Evolutionary conservation across 2,113 vertebrate species (phyloP).

Genomic region (Grammomys surdaster): DNA sequence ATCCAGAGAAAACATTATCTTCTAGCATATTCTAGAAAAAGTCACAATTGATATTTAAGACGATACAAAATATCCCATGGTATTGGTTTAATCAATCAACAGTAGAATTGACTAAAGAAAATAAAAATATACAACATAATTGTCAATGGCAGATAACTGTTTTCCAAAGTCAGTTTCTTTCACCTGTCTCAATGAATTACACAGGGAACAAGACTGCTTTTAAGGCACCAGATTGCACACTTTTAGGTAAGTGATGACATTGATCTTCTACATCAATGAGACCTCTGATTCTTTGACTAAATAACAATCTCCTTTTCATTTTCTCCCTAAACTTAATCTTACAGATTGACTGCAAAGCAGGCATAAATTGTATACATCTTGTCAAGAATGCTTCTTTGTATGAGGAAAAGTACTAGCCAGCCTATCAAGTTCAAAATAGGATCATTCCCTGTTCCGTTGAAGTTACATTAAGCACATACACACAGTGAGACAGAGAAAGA

Average conservation of each 20-base stretch:
- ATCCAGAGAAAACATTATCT: neutral
- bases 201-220: neutral
- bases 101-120: slow-evolving; percentile 39
- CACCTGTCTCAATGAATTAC: neutral
- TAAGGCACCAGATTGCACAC: neutral
- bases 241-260: slow-evolving; percentile 50
- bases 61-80: neutral
- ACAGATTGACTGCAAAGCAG: slow-evolving; percentile 47
- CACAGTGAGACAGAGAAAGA: neutral
- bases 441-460: slow-evolving; percentile 45
- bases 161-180: slow-evolving; percentile 39
- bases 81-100: neutral
- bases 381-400: slow-evolving; percentile 49
- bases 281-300: slow-evolving; percentile 53
- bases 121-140: slow-evolving; percentile 57
- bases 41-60: neutral
- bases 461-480: neutral
- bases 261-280: slow-evolving; percentile 47
- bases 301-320: slow-evolving; percentile 41
- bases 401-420: neutral
- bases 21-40: neutral
- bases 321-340: slow-evolving; percentile 40
- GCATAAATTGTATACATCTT: neutral
- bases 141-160: slow-evolving; percentile 33
- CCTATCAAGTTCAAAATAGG: slow-evolving; percentile 62